phyloP scores from a whole-genome alignment of 1,140 invertebrate genomes.

The Heliconius hewitsoni region DNA sequence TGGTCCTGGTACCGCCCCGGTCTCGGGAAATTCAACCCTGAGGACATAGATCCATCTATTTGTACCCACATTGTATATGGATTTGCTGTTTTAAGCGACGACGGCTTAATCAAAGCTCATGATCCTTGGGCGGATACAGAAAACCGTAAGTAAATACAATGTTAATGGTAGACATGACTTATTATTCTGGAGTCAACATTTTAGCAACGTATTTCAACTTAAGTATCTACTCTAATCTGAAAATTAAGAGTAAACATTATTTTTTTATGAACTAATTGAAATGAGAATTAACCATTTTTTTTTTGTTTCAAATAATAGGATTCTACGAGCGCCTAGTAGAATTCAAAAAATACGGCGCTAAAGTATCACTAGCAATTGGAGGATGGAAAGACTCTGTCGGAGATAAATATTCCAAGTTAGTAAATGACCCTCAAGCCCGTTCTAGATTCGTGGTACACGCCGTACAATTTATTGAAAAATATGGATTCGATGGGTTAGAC shows the following conservation, averaged over 20 bases:
- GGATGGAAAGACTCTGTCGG: constrained; percentile 95
- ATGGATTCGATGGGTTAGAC: constrained; percentile 93
- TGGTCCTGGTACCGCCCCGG: constrained; percentile 96
- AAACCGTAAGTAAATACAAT: constrained; percentile 83
- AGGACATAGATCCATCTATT: constrained; percentile 91
- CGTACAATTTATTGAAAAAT: constrained; percentile 89
- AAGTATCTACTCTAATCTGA: too few relatives aligned
- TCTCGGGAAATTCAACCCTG: constrained; percentile 89
- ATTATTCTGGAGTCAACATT: too few relatives aligned
- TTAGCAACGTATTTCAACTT: too few relatives aligned
- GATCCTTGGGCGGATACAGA: constrained; percentile 95
- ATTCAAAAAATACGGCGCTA: constrained; percentile 89
- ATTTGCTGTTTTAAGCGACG: constrained; percentile 92
- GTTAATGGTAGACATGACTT: too few relatives aligned
- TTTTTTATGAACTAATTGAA: not conserved
- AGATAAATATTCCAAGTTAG: constrained; percentile 91
- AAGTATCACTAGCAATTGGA: constrained; percentile 91
- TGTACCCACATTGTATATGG: constrained; percentile 97
- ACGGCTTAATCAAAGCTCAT: constrained; percentile 90
- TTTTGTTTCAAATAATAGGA: constrained; percentile 71
- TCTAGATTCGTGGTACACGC: constrained; percentile 88
- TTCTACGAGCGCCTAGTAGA: constrained; percentile 92
- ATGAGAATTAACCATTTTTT: not conserved
- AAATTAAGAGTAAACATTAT: too few relatives aligned
- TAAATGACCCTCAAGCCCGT: constrained; percentile 87